A percentile compares a stretch with the other conserved stretches of the same genome.
Conservation (phyloP, 2,113 vertebrate genomes). For the Oreocharis arfaki region DNA sequence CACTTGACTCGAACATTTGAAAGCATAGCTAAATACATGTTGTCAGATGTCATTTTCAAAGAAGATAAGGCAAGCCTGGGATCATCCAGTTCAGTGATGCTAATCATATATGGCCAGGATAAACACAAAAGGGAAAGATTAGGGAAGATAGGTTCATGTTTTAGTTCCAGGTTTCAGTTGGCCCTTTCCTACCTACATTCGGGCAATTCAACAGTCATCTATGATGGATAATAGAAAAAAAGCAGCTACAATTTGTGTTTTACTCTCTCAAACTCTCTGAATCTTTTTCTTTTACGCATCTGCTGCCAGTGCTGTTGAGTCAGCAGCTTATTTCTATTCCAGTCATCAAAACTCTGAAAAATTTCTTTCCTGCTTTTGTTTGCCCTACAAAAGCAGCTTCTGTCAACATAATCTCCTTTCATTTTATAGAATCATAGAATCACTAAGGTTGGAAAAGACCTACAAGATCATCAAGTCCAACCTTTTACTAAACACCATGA, state of each 20-base stretch:
- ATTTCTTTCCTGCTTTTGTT: slow-evolving; percentile 8
- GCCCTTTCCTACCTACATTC: background rate
- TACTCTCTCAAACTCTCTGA: background rate
- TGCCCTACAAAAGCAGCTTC: background rate
- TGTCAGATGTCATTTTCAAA: background rate
- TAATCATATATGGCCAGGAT: background rate
- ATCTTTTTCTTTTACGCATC: slow-evolving; percentile 1
- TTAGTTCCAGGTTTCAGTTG: background rate
- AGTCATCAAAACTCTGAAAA: slow-evolving; percentile 39
- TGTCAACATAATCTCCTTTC: background rate
- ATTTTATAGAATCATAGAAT: background rate
- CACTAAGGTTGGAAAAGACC: background rate
- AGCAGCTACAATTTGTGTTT: background rate
- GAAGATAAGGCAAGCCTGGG: background rate
- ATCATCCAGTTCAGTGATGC: background rate
- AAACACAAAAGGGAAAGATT: background rate
- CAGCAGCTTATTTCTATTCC: slow-evolving; percentile 41
- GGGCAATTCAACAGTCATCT: background rate
- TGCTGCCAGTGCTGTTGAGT: slow-evolving; percentile 26
- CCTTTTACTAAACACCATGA: background rate
- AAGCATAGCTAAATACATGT: background rate
- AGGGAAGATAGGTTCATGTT: background rate
- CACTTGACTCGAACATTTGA: background rate
- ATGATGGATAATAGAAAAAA: background rate
- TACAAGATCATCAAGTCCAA: background rate